Evolutionary conservation across 2,888 invertebrate species (phyloP), one percentile per base, ranked within the genome.

Genomic region (Mythimna impura): DNA sequence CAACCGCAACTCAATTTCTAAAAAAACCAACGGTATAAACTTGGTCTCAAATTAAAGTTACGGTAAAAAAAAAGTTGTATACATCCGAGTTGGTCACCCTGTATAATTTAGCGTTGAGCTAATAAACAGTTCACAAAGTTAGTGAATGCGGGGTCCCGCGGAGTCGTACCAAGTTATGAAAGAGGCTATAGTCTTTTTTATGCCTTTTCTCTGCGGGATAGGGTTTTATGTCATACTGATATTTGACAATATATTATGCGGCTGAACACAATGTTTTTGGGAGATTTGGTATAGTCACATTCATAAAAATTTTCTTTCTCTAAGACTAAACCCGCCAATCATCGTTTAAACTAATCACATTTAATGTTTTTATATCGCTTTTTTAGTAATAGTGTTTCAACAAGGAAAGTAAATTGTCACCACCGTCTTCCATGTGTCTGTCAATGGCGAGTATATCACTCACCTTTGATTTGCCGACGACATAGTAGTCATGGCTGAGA

Each of bases 101-200:
- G 17, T 61, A 57, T 55, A 58, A 83, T 82, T 80, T 78, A 71
- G 61, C 50, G 20, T 22, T 22, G n/a, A 82, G 71, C 73, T 82
- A 65, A 84, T 79, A 71, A 72, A 22, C 67, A 66, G 72, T 73
- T 63, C 34, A 50, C 63, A 60, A 85, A 83, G 78, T 85, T 71
- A n/a, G 63, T 9, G 30, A 52, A 20, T 64, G 34, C 22, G 34
- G 52, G n/a, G 20, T 57, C 74, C 79, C 52, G 47, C 36, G 25
- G 82, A 1, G 66, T 34, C 25, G 2, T 22, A 12, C 20, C 2
- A 5, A 43, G 60, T 65, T 78, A 75, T 80, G 50, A 80, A 62
- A 34, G 10, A 71, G 40, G 58, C 68, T 69, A 17, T 36, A 47
- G 17, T 25, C 6, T 68, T 73, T 73, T 68, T 69, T 62, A 68